A percentile compares a stretch with the other conserved stretches of the same genome.
Evolutionary conservation across 2,888 invertebrate genomes (phyloP).

Genomic region (Alviniconcha strummeri): DNA sequence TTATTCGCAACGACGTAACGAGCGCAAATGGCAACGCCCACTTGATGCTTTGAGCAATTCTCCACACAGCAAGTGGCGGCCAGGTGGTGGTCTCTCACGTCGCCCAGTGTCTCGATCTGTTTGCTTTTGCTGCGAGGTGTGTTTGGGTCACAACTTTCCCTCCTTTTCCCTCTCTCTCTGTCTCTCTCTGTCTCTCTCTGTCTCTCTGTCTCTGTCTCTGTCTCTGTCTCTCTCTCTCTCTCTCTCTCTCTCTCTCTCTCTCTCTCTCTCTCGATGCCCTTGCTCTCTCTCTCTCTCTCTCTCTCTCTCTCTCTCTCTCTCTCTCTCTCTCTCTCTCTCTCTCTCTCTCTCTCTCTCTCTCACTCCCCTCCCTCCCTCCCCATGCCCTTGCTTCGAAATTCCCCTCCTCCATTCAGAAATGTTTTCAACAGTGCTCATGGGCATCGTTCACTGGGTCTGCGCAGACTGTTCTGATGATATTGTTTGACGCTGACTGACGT

Average conservation of each 20-base stretch:
- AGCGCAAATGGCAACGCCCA: no score
- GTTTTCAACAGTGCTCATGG: background rate
- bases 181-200: no score
- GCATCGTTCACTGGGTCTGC: background rate
- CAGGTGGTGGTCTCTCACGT: no score
- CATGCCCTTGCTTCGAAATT: background rate
- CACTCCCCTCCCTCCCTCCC: background rate
- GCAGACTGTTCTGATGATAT: background rate
- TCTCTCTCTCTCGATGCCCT: no score
- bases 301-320: background rate
- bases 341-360: background rate
- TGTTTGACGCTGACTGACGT: background rate
- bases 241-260: slow-evolving; percentile 17
- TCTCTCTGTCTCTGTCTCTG: background rate
- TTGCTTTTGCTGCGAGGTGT: no score
- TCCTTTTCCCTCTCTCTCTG: no score
- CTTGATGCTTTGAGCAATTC: no score
- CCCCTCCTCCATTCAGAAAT: background rate
- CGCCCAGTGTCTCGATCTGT: no score
- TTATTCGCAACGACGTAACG: no score
- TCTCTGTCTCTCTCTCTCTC: slow-evolving; percentile 15
- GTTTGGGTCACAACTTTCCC: no score
- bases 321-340: slow-evolving; percentile 23
- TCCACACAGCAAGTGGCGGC: no score
- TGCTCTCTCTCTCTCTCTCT: no score